Evolutionary conservation across 1,140 invertebrate species (phyloP).

Genomic region (Lamellibrachia luymesi): DNA sequence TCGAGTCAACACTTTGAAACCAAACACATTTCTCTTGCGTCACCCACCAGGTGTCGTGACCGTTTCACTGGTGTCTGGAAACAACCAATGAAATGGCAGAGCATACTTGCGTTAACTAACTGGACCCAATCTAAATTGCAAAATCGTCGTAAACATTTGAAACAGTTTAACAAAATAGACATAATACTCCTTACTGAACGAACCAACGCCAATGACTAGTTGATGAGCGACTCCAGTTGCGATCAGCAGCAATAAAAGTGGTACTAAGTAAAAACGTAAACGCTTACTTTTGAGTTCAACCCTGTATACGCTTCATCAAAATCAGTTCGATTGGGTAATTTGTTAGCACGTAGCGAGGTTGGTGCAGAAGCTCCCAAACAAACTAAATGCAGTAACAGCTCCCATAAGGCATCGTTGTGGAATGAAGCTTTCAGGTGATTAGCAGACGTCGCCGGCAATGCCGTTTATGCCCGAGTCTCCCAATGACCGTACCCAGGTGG

Average conservation of each 20-base stretch:
- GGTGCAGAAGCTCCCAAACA: not conserved
- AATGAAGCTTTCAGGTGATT: not conserved
- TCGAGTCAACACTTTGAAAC: too few relatives aligned
- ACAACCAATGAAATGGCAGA: too few relatives aligned
- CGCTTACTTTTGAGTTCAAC: not conserved
- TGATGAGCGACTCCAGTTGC: not conserved
- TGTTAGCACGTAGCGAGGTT: not conserved
- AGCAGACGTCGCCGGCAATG: not conserved
- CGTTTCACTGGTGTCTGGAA: too few relatives aligned
- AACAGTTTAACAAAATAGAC: not conserved
- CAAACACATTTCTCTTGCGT: too few relatives aligned
- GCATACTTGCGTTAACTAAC: too few relatives aligned
- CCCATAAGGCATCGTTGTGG: not conserved
- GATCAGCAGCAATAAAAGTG: too few relatives aligned
- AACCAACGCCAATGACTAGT: not conserved
- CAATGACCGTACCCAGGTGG: not conserved
- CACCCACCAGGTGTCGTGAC: too few relatives aligned
- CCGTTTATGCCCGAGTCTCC: too few relatives aligned
- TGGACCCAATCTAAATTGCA: not conserved
- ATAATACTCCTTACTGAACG: not conserved
- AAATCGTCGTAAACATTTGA: not conserved
- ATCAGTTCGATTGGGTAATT: not conserved
- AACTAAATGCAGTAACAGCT: not conserved
- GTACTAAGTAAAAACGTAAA: not conserved
- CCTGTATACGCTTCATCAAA: not conserved